A percentile compares a stretch with the other conserved stretches of the same genome.
These are phyloP conservation scores for Micrastur ruficollis DNA, from an alignment of 2,797 vertebrate species.

Conservation along the genomic window DNA sequence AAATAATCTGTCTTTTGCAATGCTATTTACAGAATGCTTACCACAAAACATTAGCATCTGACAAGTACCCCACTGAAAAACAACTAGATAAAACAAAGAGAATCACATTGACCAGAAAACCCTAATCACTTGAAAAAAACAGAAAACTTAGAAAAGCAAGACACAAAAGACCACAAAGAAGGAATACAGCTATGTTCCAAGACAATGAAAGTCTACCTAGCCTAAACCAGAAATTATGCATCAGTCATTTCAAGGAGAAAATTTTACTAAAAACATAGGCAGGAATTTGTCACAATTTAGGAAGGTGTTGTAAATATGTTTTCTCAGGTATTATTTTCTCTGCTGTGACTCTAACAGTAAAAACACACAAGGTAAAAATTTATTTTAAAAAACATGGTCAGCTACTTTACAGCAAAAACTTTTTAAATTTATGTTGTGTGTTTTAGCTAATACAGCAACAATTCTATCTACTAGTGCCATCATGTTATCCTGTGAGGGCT, in stretches of 20 bases:
- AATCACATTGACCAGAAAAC: neutral
- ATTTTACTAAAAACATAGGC: neutral
- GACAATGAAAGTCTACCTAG: neutral
- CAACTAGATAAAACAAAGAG: constrained; percentile 9
- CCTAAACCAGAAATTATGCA: neutral
- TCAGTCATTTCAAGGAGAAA: neutral
- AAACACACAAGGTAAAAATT: neutral
- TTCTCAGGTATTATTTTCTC: neutral
- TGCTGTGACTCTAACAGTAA: neutral
- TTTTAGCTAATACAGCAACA: neutral
- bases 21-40: constrained; percentile 40
- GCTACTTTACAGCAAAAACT: neutral
- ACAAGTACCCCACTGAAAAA: constrained; percentile 53
- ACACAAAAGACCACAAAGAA: neutral
- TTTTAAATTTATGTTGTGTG: neutral
- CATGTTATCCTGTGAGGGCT: accelerated
- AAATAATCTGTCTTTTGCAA: constrained; percentile 11
- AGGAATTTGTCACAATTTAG: neutral
- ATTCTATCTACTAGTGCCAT: neutral
- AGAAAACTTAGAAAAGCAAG: constrained; percentile 14
- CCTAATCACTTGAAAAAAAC: constrained; percentile 11
- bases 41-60: constrained; percentile 59
- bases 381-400: neutral
- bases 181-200: neutral
- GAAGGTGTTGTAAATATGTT: neutral